phyloP scores from a whole-genome alignment of 2,113 vertebrate species.

The Chionomys nivalis region DNA sequence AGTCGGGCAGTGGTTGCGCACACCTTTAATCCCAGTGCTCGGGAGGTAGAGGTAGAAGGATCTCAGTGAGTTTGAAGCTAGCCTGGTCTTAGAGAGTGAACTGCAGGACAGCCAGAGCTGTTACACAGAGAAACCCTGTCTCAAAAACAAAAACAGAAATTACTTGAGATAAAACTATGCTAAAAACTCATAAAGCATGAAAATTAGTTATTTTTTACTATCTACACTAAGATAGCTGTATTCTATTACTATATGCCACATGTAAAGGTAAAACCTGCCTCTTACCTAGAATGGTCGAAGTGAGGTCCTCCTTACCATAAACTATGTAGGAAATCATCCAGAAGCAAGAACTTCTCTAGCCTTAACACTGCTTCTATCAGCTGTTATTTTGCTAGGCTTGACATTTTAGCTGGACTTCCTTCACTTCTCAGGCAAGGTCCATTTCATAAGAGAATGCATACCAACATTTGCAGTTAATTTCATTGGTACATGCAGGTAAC shows the following conservation, averaged over 20 bases:
- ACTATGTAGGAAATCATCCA: background rate
- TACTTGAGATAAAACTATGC: background rate
- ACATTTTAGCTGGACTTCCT: constrained; percentile 1
- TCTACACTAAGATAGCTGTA: background rate
- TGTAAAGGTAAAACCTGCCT: constrained; percentile 19
- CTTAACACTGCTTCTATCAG: background rate
- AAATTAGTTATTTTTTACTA: background rate
- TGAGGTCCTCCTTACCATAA: background rate
- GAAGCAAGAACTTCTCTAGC: constrained; percentile 16
- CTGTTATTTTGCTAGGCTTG: background rate
- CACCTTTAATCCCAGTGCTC: too few relatives aligned
- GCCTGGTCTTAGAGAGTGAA: too few relatives aligned
- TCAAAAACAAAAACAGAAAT: background rate
- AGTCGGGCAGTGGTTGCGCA: too few relatives aligned
- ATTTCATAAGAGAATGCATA: background rate
- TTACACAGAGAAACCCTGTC: too few relatives aligned
- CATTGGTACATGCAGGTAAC: background rate
- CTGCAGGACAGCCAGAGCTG: too few relatives aligned
- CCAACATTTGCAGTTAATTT: background rate
- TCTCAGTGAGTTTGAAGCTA: too few relatives aligned
- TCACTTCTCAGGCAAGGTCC: background rate
- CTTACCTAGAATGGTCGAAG: background rate
- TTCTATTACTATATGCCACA: background rate
- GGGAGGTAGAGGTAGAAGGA: too few relatives aligned
- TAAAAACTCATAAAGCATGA: background rate